These are phyloP conservation scores for Synanthedon formicaeformis DNA, from an alignment of 2,888 invertebrate genomes.

Conservation along the genomic window DNA sequence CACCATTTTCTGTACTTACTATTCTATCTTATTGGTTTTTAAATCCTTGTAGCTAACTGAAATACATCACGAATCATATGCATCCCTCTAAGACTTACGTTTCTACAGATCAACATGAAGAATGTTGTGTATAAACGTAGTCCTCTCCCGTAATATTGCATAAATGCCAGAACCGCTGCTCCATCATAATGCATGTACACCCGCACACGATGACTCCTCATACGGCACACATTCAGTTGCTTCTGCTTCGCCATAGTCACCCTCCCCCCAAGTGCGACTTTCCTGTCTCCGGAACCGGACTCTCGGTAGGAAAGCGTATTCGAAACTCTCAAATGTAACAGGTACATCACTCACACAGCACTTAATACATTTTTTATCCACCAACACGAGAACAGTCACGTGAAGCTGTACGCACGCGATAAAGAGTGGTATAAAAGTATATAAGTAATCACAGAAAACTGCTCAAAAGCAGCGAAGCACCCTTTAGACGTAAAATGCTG, in stretches of 20 bases:
- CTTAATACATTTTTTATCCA: conserved; percentile 49
- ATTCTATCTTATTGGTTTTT: neutral
- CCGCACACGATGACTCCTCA: conserved; percentile 1
- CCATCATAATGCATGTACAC: too few species aligned
- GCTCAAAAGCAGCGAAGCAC: conserved; percentile 61
- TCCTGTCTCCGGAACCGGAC: conserved; percentile 66
- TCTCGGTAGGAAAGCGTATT: conserved; percentile 58
- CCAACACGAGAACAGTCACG: conserved; percentile 22
- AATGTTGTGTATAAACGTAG: too few species aligned
- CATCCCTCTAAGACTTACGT: too few species aligned
- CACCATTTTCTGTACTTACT: neutral
- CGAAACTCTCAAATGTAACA: conserved; percentile 64
- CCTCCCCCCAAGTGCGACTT: conserved; percentile 50
- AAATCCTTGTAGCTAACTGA: conserved; percentile 1
- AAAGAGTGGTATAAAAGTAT: conserved; percentile 21
- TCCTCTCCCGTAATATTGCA: too few species aligned
- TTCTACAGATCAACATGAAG: too few species aligned
- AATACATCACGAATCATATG: neutral
- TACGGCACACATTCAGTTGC: conserved; percentile 21
- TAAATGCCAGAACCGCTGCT: too few species aligned
- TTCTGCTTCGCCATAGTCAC: conserved; percentile 32
- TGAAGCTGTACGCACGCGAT: conserved; percentile 47
- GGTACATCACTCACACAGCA: conserved; percentile 68
- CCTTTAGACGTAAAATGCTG: conserved; percentile 50
- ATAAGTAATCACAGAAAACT: conserved; percentile 48